Evolutionary conservation across 2,888 invertebrate species (phyloP).

Genomic region (Mamestra brassicae): DNA sequence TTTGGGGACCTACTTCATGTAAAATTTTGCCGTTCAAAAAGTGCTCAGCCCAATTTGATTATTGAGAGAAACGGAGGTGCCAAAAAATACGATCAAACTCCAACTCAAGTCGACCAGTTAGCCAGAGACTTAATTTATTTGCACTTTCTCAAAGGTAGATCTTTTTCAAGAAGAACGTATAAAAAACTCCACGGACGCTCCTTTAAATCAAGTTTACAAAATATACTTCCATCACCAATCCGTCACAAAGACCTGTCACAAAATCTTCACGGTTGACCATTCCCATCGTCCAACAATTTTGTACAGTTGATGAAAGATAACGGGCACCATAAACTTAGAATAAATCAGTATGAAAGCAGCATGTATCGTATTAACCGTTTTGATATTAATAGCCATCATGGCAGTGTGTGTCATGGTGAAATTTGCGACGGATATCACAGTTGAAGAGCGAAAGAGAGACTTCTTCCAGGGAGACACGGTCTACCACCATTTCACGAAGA

Average conservation of each 20-base stretch:
- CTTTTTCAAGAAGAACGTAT: no score
- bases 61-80: no score
- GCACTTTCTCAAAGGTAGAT: no score
- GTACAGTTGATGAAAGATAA: background rate
- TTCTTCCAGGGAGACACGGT: conserved; percentile 63
- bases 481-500: conserved; percentile 70
- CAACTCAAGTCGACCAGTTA: no score
- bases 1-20: no score
- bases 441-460: conserved; percentile 78
- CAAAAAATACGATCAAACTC: no score
- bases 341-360: conserved; percentile 79
- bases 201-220: background rate
- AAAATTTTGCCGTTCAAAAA: no score
- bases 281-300: background rate
- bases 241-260: background rate
- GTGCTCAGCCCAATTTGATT: no score
- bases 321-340: background rate
- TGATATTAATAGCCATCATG: conserved; percentile 82
- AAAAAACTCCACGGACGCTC: no score
- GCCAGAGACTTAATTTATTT: no score
- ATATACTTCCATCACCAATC: background rate
- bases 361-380: conserved; percentile 77
- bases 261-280: no score
- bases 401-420: conserved; percentile 87
- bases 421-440: conserved; percentile 84